Conservation (phyloP, 2,113 vertebrate genomes). For the Colius striatus region DNA sequence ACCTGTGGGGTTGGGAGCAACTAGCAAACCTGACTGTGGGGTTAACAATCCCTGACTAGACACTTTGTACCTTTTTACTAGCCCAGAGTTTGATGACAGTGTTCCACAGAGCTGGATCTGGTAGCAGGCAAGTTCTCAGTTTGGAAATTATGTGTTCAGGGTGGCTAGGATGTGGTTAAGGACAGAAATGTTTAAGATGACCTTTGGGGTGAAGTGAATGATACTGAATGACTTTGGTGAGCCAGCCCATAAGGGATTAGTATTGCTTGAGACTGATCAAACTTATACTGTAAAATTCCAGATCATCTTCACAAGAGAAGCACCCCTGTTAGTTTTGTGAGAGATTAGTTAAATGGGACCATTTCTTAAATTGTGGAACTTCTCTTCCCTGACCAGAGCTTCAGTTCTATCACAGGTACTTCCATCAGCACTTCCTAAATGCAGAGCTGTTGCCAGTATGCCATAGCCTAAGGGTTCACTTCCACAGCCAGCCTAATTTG, state of each 20-base stretch:
- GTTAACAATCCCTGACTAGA: neutral
- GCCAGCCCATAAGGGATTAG: neutral
- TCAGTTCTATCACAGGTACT: neutral
- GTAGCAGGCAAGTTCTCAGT: neutral
- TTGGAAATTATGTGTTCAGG: neutral
- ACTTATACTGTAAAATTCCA: neutral
- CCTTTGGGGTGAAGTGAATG: neutral
- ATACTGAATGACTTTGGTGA: neutral
- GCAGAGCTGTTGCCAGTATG: neutral
- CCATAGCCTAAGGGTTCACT: neutral
- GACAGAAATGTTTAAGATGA: neutral
- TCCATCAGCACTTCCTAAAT: neutral
- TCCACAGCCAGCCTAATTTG: neutral
- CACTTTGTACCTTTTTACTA: neutral
- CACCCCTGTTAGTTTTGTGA: neutral
- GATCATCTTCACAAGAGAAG: neutral
- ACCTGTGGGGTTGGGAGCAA: neutral
- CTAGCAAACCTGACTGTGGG: neutral
- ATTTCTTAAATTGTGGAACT: neutral
- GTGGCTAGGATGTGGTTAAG: neutral
- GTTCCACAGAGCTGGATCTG: neutral
- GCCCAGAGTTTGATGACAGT: neutral
- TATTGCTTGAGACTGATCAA: neutral
- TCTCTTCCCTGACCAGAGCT: neutral
- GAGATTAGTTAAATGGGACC: neutral